phyloP scores from a whole-genome alignment of 37 sponge, comb jelly and placozoan genomes.

The Ianthella basta region DNA sequence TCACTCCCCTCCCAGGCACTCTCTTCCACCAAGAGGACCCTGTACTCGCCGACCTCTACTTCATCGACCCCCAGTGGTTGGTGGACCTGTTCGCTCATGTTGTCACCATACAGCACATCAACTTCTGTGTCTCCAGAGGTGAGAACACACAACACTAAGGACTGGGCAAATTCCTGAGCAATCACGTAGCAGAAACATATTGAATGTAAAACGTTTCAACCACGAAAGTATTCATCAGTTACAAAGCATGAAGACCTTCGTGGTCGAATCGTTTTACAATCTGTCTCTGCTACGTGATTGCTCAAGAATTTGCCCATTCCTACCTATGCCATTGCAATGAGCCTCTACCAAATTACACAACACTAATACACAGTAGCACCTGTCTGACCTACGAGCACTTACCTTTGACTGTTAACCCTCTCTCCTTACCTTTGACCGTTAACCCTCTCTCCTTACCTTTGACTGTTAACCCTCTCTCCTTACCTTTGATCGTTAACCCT shows the following conservation, averaged over 20 bases:
- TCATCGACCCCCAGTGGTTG: constrained; percentile 95
- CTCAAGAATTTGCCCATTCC: no score
- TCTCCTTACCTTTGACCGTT: background rate
- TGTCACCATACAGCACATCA: constrained; percentile 77
- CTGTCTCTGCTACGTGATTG: background rate
- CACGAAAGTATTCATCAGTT: no score
- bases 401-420: no score
- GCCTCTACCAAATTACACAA: no score
- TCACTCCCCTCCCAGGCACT: constrained; percentile 43
- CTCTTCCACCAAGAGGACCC: constrained; percentile 87
- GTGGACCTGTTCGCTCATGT: constrained; percentile 85
- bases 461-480: no score
- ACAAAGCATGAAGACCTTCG: no score
- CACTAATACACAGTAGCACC: no score
- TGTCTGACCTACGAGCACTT: no score
- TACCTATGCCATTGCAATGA: no score
- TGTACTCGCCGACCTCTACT: constrained; percentile 81
- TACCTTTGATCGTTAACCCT: background rate
- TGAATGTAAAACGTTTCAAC: no score
- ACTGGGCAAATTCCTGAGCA: no score
- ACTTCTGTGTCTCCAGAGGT: constrained; percentile 77
- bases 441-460: background rate
- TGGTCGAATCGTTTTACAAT: background rate
- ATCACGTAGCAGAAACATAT: no score
- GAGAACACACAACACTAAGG: background rate